Evolutionary conservation across 1,140 invertebrate genomes (phyloP).

Genomic region (Halotydeus destructor): DNA sequence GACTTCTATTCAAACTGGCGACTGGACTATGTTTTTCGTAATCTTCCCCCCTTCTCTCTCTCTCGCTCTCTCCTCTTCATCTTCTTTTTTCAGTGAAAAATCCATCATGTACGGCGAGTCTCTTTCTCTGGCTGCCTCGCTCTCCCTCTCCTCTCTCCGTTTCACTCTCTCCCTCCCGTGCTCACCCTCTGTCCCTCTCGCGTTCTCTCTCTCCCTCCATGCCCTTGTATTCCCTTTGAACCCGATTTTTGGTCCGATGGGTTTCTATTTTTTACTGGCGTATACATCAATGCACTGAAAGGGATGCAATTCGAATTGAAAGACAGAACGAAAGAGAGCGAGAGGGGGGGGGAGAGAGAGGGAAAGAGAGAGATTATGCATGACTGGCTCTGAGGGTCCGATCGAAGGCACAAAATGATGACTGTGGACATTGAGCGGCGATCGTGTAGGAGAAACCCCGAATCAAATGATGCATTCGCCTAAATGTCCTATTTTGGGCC

Average conservation of each 20-base stretch:
- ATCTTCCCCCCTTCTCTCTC: not conserved
- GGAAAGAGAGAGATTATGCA: no score
- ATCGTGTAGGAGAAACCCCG: no score
- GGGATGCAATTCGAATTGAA: no score
- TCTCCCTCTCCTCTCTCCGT: not conserved
- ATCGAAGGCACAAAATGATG: no score
- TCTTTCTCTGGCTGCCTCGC: not conserved
- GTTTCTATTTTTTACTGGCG: not conserved
- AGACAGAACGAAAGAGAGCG: no score
- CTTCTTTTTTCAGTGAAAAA: not conserved
- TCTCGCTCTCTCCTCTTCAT: not conserved
- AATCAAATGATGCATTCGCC: no score
- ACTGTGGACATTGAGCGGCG: no score
- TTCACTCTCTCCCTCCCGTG: not conserved
- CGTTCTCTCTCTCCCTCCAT: not conserved
- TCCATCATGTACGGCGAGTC: not conserved
- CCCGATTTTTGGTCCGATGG: not conserved
- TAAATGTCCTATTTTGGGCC: no score
- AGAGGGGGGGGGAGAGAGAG: no score
- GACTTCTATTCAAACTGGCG: not conserved
- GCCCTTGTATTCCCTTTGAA: not conserved
- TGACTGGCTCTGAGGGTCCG: no score
- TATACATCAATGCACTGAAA: no score
- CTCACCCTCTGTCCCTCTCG: not conserved
- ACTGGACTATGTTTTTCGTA: not conserved